These are phyloP conservation scores for Aphelenchoides bicaudatus DNA, from an alignment of 2,888 invertebrate species.

Conservation along the genomic window DNA sequence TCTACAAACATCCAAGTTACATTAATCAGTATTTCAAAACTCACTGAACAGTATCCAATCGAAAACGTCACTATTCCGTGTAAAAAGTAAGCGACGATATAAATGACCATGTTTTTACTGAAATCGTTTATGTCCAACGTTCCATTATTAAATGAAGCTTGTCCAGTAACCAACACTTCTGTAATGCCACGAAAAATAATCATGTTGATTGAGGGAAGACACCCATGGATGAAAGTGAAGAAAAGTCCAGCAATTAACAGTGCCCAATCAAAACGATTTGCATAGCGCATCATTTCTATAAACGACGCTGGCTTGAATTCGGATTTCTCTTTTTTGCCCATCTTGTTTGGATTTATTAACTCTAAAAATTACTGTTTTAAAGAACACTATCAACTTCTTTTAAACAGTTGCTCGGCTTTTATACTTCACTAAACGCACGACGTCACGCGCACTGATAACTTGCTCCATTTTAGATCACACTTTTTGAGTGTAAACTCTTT, in stretches of 20 bases:
- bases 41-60: constrained; percentile 22
- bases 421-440: too few species aligned
- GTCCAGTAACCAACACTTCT: constrained; percentile 37
- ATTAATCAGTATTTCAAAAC: neutral
- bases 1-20: constrained; percentile 38
- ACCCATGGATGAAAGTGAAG: constrained; percentile 4
- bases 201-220: constrained; percentile 8
- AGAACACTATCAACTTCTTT: too few species aligned
- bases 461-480: too few species aligned
- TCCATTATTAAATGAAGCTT: constrained; percentile 38
- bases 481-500: too few species aligned
- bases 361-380: too few species aligned
- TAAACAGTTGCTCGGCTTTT: too few species aligned
- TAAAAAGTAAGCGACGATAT: constrained; percentile 22
- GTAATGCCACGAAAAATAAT: constrained; percentile 44
- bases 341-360: too few species aligned
- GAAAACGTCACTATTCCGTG: constrained; percentile 21
- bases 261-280: constrained; percentile 12
- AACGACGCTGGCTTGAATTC: neutral
- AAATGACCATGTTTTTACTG: constrained; percentile 13
- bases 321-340: too few species aligned
- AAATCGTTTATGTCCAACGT: constrained; percentile 28
- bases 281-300: constrained; percentile 61
- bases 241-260: constrained; percentile 6
- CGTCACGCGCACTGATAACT: too few species aligned